phyloP scores from a whole-genome alignment of 1,140 invertebrate species.

The Anastatus disparis region DNA sequence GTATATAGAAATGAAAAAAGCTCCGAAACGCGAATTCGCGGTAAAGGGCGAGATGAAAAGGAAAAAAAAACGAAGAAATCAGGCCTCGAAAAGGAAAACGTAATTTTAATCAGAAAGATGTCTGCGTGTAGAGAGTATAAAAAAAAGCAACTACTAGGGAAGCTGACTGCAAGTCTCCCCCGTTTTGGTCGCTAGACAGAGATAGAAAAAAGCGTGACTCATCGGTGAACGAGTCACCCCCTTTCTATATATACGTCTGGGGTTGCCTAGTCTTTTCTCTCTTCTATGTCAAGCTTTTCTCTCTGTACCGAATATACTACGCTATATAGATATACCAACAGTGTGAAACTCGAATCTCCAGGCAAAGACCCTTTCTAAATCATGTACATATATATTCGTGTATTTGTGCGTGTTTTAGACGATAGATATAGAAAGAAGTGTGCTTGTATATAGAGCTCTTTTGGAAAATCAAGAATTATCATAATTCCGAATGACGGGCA shows the following conservation, averaged over 20 bases:
- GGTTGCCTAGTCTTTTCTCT: constrained; percentile 25
- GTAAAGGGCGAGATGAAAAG: constrained; percentile 14
- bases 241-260: too few species aligned
- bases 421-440: too few species aligned
- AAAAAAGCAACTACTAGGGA: neutral
- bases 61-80: too few species aligned
- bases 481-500: constrained; percentile 48
- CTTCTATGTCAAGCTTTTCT: neutral
- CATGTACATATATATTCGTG: neutral
- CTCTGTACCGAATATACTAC: neutral
- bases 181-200: constrained; percentile 25
- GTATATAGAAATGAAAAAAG: neutral
- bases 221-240: constrained; percentile 45
- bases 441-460: neutral
- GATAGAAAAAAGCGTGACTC: constrained; percentile 59
- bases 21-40: too few species aligned
- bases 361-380: constrained; percentile 21
- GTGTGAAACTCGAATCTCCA: neutral
- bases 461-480: constrained; percentile 51
- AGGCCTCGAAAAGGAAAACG: constrained; percentile 38
- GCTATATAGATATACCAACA: too few species aligned
- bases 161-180: constrained; percentile 27
- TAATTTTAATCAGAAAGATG: constrained; percentile 29
- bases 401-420: too few species aligned
- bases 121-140: constrained; percentile 1